Evolutionary conservation across 2,113 vertebrate species (phyloP).

Genomic region (Bettongia penicillata): DNA sequence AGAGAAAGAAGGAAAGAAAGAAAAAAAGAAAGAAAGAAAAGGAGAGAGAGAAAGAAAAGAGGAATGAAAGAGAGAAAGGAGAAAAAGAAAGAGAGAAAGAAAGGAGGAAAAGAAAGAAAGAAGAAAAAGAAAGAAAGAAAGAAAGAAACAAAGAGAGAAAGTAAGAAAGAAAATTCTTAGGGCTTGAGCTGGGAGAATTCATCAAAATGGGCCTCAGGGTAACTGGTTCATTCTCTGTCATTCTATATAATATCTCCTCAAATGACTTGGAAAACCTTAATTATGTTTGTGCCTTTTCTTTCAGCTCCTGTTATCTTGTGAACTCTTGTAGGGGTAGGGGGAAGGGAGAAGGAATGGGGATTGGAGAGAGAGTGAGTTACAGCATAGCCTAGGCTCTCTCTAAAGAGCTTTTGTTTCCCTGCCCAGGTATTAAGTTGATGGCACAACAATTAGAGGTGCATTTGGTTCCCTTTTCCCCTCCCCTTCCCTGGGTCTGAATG

Average conservation of each 20-base stretch:
- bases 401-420: slow-evolving; percentile 82
- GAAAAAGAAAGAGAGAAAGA: background rate
- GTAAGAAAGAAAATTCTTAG: background rate
- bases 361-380: slow-evolving; percentile 29
- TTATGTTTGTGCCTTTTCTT: slow-evolving; percentile 75
- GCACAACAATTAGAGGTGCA: slow-evolving; percentile 74
- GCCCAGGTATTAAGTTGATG: slow-evolving; percentile 82
- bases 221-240: slow-evolving; percentile 71
- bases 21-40: background rate
- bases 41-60: background rate
- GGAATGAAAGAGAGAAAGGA: background rate
- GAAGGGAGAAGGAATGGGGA: background rate
- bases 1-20: background rate
- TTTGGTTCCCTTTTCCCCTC: slow-evolving; percentile 65
- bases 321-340: slow-evolving; percentile 65
- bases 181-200: background rate
- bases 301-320: slow-evolving; percentile 79
- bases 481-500: slow-evolving; percentile 72
- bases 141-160: background rate
- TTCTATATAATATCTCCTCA: slow-evolving; percentile 67
- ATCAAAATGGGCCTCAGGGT: background rate
- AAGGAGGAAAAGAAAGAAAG: background rate
- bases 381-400: slow-evolving; percentile 54
- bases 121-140: background rate
- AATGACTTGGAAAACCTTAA: slow-evolving; percentile 79